A percentile compares a stretch with the other conserved stretches of the same genome.
Conservation (phyloP, 1,140 invertebrate genomes). For the Nymphalis io region DNA sequence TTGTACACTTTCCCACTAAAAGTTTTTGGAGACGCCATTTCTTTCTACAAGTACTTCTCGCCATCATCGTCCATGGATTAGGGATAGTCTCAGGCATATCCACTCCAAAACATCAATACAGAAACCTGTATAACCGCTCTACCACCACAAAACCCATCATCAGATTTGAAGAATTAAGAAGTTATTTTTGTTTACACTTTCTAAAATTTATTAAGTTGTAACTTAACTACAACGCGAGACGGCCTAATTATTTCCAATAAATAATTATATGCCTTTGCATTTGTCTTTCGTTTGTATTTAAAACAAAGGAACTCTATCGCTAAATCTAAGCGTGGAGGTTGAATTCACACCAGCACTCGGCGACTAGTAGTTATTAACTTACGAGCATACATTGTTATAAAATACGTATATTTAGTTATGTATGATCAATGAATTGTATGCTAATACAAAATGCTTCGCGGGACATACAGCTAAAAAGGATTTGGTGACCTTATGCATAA, state of each 20-base stretch:
- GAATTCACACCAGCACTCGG: conserved; percentile 28
- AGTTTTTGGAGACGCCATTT: too few relatives aligned
- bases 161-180: too few relatives aligned
- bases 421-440: conserved; percentile 42
- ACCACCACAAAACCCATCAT: too few relatives aligned
- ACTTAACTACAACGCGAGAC: too few relatives aligned
- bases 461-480: conserved; percentile 39
- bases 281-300: neutral
- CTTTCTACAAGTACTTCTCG: too few relatives aligned
- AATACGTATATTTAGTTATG: conserved; percentile 4
- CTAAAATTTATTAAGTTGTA: too few relatives aligned
- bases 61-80: too few relatives aligned
- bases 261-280: conserved; percentile 1
- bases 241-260: neutral
- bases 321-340: conserved; percentile 26
- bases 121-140: too few relatives aligned
- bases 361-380: conserved; percentile 29
- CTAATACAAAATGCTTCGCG: conserved; percentile 28
- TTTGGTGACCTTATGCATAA: conserved; percentile 33
- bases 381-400: conserved; percentile 34
- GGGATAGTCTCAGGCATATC: too few relatives aligned
- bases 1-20: too few relatives aligned
- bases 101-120: too few relatives aligned
- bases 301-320: conserved; percentile 32
- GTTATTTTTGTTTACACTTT: too few relatives aligned